Percentiles rank a stretch among this genome's conserved stretches.
Evolutionary conservation across 2,797 vertebrate species (phyloP).

Genomic region (Etheostoma perlongum): DNA sequence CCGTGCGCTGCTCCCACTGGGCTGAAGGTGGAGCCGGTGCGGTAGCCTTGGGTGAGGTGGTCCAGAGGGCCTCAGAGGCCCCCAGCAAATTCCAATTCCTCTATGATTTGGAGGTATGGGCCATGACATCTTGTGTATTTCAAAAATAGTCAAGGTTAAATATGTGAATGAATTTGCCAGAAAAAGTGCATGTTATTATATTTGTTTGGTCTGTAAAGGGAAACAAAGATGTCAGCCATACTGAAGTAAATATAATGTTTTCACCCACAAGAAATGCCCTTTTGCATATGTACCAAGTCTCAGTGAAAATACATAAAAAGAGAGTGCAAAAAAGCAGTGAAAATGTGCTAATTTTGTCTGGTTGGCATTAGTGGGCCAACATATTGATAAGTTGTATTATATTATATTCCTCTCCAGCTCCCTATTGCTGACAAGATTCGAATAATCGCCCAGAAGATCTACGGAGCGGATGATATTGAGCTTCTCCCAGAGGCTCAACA

Average conservation of each 20-base stretch:
- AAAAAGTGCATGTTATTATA: background rate
- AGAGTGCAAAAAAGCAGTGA: too few species aligned
- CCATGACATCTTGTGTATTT: background rate
- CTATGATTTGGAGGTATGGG: constrained; percentile 90
- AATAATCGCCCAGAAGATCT: constrained; percentile 95
- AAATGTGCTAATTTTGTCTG: background rate
- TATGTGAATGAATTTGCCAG: background rate
- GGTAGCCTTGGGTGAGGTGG: constrained; percentile 87
- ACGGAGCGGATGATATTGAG: constrained; percentile 94
- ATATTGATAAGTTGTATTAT: background rate
- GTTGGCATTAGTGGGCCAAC: background rate
- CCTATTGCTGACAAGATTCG: constrained; percentile 93
- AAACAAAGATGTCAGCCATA: background rate
- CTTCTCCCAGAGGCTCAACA: constrained; percentile 93
- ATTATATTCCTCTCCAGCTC: constrained; percentile 80
- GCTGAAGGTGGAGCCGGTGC: constrained; percentile 94
- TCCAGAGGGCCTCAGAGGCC: constrained; percentile 89
- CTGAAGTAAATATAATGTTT: background rate
- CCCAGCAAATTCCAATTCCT: constrained; percentile 93
- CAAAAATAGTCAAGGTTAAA: background rate
- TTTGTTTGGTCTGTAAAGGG: background rate
- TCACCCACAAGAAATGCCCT: background rate
- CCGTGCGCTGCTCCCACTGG: constrained; percentile 94
- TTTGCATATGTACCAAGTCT: background rate
- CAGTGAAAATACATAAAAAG: background rate